A percentile compares a stretch with the other conserved stretches of the same genome.
phyloP scores from a whole-genome alignment of 2,113 vertebrate genomes.

The Toxotes chatareus region DNA sequence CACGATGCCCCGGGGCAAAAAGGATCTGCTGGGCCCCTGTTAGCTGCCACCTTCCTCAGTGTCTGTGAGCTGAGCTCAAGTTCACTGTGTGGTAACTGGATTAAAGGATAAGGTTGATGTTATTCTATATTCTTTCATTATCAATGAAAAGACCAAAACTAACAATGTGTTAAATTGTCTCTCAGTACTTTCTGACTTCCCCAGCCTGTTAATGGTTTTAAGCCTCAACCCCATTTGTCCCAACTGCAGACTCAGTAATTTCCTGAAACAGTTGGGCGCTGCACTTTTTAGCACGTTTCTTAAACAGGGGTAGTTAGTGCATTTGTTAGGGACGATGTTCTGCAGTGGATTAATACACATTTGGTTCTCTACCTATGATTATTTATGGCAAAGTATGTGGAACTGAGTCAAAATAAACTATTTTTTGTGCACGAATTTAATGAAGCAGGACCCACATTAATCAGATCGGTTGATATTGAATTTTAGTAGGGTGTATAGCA shows the following conservation, averaged over 20 bases:
- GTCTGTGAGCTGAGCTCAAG: neutral
- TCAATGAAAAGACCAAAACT: neutral
- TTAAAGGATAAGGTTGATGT: slow-evolving; percentile 8
- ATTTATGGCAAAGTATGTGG: neutral
- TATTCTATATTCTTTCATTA: neutral
- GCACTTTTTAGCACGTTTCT: neutral
- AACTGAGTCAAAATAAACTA: neutral
- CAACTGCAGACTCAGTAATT: neutral
- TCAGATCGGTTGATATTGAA: neutral
- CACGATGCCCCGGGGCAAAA: neutral
- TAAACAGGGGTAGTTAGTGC: neutral
- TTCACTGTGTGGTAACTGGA: slow-evolving; percentile 1
- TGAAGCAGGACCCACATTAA: neutral
- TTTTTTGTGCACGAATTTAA: too few species aligned
- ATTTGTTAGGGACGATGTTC: neutral
- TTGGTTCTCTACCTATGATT: neutral
- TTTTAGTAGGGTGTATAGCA: too few species aligned
- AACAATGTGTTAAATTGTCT: neutral
- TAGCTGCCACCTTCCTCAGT: neutral
- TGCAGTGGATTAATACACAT: neutral
- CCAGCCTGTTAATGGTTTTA: neutral
- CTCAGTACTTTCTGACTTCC: neutral
- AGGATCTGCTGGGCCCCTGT: neutral
- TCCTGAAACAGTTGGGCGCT: neutral
- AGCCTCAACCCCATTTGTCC: neutral